These are phyloP conservation scores for Rhadina sibilatrix DNA, from an alignment of 2,113 vertebrate genomes.

Conservation along the genomic window DNA sequence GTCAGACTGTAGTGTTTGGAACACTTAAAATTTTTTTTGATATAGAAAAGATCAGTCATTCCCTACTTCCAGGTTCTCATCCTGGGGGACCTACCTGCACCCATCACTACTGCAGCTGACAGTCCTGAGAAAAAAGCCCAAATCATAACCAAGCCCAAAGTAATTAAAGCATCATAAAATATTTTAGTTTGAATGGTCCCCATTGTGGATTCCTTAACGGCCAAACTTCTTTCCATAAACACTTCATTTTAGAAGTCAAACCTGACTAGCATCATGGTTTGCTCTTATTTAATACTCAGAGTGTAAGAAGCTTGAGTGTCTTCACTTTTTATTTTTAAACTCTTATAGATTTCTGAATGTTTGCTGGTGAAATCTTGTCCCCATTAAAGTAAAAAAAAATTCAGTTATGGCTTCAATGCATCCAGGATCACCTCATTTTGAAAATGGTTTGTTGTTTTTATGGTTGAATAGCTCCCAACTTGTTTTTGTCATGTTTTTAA, in stretches of 20 bases:
- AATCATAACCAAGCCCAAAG: neutral
- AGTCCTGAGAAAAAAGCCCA: neutral
- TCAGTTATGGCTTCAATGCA: neutral
- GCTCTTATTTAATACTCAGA: neutral
- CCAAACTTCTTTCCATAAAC: neutral
- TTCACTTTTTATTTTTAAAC: neutral
- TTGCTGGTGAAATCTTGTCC: neutral
- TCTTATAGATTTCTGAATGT: neutral
- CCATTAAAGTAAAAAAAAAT: neutral
- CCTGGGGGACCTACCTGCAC: neutral
- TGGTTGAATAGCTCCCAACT: neutral
- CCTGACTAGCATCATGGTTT: neutral
- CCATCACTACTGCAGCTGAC: neutral
- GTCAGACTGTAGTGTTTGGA: neutral
- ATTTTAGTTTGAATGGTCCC: neutral
- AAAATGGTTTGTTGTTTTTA: neutral
- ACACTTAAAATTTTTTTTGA: neutral
- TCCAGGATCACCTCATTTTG: neutral
- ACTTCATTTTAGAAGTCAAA: neutral
- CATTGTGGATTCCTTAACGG: neutral
- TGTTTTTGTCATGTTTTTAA: neutral
- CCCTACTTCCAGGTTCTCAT: neutral
- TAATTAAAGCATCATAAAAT: neutral
- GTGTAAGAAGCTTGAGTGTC: neutral
- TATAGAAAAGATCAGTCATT: neutral